Percentiles rank a stretch among this genome's conserved stretches.
These are phyloP conservation scores for Eufriesea mexicana DNA, from an alignment of 1,140 invertebrate genomes.

Conservation along the genomic window DNA sequence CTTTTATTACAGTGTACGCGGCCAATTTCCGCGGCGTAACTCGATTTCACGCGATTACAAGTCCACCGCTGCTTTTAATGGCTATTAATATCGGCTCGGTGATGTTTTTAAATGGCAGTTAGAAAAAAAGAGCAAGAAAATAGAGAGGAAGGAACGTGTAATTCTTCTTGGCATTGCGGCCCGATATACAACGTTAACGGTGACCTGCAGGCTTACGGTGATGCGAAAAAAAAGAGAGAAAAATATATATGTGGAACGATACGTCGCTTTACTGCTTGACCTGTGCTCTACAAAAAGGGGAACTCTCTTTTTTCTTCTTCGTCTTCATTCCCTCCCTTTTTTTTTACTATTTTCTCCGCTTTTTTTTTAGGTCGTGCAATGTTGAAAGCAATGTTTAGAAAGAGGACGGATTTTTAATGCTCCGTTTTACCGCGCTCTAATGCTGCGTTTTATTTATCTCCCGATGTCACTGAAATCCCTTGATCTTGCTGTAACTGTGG, in stretches of 20 bases:
- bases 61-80: constrained; percentile 22
- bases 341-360: not conserved
- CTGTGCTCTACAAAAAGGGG: constrained; percentile 15
- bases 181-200: not conserved
- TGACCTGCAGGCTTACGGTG: not conserved
- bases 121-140: not conserved
- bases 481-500: not conserved
- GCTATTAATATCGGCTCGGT: constrained; percentile 10
- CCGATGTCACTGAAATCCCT: not conserved
- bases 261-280: constrained; percentile 21
- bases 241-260: not conserved
- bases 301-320: not conserved
- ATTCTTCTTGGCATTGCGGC: not conserved
- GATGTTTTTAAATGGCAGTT: constrained; percentile 5
- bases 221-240: not conserved
- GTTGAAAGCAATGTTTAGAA: constrained; percentile 12
- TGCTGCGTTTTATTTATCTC: constrained; percentile 1
- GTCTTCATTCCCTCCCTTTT: not conserved
- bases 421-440: not conserved
- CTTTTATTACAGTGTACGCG: constrained; percentile 21
- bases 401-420: constrained; percentile 18
- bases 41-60: constrained; percentile 23
- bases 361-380: not conserved
- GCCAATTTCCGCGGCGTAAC: constrained; percentile 18
- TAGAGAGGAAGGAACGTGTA: not conserved